phyloP scores from a whole-genome alignment of 2,888 invertebrate species.

The Cephus runcator region DNA sequence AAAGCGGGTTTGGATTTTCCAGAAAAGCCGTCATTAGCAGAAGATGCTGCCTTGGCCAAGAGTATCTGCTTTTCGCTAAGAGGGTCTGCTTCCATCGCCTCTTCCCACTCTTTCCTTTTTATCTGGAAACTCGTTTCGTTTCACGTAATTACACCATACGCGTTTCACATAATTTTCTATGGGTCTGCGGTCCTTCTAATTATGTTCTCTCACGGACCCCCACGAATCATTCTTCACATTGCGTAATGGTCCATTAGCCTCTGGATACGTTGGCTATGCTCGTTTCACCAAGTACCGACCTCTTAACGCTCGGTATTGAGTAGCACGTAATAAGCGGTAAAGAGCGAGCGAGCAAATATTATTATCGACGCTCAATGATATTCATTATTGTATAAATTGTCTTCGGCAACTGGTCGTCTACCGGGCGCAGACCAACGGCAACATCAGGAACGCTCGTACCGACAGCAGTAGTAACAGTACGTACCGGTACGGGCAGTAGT shows the following conservation, averaged over 20 bases:
- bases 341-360: neutral
- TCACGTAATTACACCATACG: neutral
- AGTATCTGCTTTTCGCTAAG: neutral
- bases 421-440: neutral
- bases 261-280: neutral
- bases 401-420: slow-evolving; percentile 41
- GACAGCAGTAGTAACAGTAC: neutral
- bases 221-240: neutral
- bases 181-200: neutral
- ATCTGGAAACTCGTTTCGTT: neutral
- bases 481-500: neutral
- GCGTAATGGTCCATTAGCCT: neutral
- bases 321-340: neutral
- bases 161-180: neutral
- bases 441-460: neutral
- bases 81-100: neutral
- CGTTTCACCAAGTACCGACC: neutral
- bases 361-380: slow-evolving; percentile 27
- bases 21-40: neutral
- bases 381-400: slow-evolving; percentile 34
- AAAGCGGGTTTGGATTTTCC: neutral
- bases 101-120: neutral
- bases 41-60: neutral
- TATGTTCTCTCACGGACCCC: neutral
- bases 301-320: neutral